Evolutionary conservation across 1,140 invertebrate species (phyloP), one percentile per base, ranked within the genome.

Genomic region (Leptoteleia sp.): DNA sequence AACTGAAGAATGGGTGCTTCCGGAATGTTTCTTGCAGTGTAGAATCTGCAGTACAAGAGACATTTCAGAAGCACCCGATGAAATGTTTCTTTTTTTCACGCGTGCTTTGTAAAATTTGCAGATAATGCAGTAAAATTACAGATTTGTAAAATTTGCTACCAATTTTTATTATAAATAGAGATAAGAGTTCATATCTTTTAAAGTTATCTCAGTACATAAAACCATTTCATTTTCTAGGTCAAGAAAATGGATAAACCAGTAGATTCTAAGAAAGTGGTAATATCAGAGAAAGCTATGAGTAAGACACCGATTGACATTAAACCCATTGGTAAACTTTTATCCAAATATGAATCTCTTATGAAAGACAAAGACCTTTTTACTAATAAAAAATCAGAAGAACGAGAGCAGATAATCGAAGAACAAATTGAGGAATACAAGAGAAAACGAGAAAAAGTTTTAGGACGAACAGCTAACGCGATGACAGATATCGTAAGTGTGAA

Each of bases 371-470:
- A 89, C 54, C 71, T 81, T 7, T 80, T 77, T 45, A 33, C 71
- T 1, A 80, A 85, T 8, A 71, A 82, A 17, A 85, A 50, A 72
- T 79, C 15, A 42, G 85, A 57, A 35, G 84, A 85, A 45, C 84
- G 73, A 0, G 80, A 79, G 11, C 76, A 81, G 13, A 86, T 83
- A 59, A 90, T 90, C 15, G 88, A 89, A 16, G 81, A 89, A 38
- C 87, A 90, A 82, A 90, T 90, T 11, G 88, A 90, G 50, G 82
- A 89, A 43, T 89, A 90, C 40, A 89, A 89, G 62, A 88, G 84
- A 50, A 88, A 85, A 29, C 82, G 88, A 2, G 88, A 88, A 43
- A 84, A 89, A 59, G 75, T 90, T 42, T 47, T 90, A 12, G 88
- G 88, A 8, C 62, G 67, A 54, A 50, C 64, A 4, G 59, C 57